A percentile compares a stretch with the other conserved stretches of the same genome.
Evolutionary conservation across 2,888 invertebrate genomes (phyloP).

Genomic region (Protodeltote pygarga): DNA sequence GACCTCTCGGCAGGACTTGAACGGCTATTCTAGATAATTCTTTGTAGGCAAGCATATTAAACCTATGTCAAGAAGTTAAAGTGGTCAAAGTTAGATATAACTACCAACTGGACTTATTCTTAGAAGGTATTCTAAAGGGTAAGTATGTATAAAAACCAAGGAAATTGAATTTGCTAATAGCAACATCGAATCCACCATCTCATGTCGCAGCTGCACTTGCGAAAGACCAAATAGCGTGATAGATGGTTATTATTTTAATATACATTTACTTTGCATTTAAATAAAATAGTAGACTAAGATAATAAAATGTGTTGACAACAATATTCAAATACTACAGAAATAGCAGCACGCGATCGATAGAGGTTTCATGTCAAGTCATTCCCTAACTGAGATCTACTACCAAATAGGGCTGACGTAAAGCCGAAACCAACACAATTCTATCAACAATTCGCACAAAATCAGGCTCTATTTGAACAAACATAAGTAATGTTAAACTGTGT

Average conservation of each 20-base stretch:
- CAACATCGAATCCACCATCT: no score
- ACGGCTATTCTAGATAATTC: constrained; percentile 14
- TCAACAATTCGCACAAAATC: constrained; percentile 7
- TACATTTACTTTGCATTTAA: background rate
- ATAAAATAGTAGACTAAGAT: background rate
- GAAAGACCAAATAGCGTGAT: no score
- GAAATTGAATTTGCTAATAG: no score
- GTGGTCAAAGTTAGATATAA: no score
- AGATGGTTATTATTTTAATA: no score
- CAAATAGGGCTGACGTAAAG: constrained; percentile 65
- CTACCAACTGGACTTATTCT: constrained; percentile 3
- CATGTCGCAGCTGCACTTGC: no score
- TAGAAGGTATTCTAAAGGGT: no score
- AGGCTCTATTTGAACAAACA: constrained; percentile 4
- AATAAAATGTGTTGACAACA: constrained; percentile 35
- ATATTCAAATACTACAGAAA: constrained; percentile 55
- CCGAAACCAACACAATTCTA: constrained; percentile 19
- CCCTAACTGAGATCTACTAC: constrained; percentile 63
- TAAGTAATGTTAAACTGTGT: constrained; percentile 10
- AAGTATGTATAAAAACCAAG: no score
- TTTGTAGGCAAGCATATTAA: no score
- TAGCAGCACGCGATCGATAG: constrained; percentile 65
- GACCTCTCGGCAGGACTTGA: constrained; percentile 30
- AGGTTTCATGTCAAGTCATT: constrained; percentile 68
- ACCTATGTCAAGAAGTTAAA: no score